phyloP scores from a whole-genome alignment of 2,797 vertebrate species.

The Steatocranus sp. region DNA sequence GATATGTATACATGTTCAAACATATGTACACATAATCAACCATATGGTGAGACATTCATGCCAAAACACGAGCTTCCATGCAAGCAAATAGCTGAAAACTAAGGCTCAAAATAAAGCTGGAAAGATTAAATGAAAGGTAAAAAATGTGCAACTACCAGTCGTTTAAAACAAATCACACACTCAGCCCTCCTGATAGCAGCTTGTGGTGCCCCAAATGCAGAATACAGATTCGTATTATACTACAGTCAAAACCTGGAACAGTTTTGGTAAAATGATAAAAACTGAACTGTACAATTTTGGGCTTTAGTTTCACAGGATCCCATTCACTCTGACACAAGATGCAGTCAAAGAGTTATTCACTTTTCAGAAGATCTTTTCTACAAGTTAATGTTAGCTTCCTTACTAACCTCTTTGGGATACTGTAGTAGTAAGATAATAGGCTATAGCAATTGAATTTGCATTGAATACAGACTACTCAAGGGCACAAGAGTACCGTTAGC shows the following conservation, averaged over 20 bases:
- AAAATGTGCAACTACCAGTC: not conserved
- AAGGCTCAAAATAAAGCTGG: not conserved
- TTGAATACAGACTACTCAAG: not conserved
- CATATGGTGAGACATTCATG: not conserved
- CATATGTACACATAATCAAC: not conserved
- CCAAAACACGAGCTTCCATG: not conserved
- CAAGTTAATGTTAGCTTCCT: not conserved
- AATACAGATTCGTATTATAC: not conserved
- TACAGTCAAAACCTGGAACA: not conserved
- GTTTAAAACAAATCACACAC: not conserved
- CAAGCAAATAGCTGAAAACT: not conserved
- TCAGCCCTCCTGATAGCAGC: not conserved
- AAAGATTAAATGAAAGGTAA: not conserved
- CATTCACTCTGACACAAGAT: not conserved
- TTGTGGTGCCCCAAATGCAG: not conserved
- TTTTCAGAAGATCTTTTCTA: not conserved
- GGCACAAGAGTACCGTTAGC: not conserved
- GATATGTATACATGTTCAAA: not conserved
- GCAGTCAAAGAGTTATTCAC: not conserved
- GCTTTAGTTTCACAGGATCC: not conserved
- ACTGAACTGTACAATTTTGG: not conserved
- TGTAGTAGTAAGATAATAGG: not conserved
- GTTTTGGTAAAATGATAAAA: not conserved
- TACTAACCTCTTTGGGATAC: not conserved
- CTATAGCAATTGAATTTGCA: not conserved